A percentile compares a stretch with the other conserved stretches of the same genome.
These are phyloP conservation scores for Mesopsocus fuscifrons DNA, from an alignment of 2,888 invertebrate genomes.

Conservation along the genomic window DNA sequence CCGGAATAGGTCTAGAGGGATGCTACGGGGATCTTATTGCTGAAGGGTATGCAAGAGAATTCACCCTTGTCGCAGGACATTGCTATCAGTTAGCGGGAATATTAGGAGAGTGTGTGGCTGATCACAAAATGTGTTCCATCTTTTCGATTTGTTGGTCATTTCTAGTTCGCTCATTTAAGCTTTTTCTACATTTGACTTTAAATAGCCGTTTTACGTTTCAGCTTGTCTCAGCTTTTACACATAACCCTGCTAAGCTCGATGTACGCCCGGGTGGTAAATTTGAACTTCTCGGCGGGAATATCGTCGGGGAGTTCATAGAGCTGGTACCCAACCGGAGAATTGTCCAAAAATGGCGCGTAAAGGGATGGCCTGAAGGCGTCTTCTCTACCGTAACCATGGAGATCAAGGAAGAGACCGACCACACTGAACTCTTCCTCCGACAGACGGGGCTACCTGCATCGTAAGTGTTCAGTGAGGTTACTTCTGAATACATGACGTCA, in stretches of 20 bases:
- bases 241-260: conserved; percentile 61
- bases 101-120: too few relatives aligned
- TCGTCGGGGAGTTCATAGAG: conserved; percentile 73
- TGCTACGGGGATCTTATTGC: too few relatives aligned
- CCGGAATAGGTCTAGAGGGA: too few relatives aligned
- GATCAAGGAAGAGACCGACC: conserved; percentile 73
- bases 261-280: conserved; percentile 72
- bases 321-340: conserved; percentile 68
- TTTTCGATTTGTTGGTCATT: too few relatives aligned
- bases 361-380: conserved; percentile 85
- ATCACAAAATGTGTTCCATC: too few relatives aligned
- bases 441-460: conserved; percentile 72
- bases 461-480: conserved; percentile 21
- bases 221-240: conserved; percentile 84
- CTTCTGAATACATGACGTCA: conserved; percentile 3
- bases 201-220: conserved; percentile 22
- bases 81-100: too few relatives aligned
- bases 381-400: conserved; percentile 72
- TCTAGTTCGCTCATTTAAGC: too few relatives aligned
- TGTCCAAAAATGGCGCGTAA: conserved; percentile 80
- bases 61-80: too few relatives aligned
- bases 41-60: too few relatives aligned
- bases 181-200: too few relatives aligned
- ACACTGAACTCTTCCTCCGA: conserved; percentile 60
- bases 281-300: conserved; percentile 79